Evolutionary conservation across 2,888 invertebrate genomes (phyloP).

Genomic region (Mechanitis mazaeus): DNA sequence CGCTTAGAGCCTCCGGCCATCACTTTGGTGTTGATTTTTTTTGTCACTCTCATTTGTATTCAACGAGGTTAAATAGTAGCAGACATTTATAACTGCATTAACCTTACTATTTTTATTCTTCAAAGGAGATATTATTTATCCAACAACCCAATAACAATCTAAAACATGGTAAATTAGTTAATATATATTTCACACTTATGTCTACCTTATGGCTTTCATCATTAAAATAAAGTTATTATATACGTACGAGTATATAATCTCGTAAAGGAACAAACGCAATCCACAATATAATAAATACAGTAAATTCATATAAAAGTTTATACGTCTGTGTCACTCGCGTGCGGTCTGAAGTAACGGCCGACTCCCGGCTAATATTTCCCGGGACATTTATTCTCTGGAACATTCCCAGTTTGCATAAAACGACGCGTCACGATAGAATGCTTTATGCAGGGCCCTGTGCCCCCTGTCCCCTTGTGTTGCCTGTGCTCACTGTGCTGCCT

Average conservation of each 20-base stretch:
- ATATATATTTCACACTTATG: no score
- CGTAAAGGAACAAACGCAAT: neutral
- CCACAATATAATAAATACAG: neutral
- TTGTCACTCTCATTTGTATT: neutral
- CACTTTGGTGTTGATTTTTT: neutral
- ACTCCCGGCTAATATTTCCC: constrained; percentile 32
- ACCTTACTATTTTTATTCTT: no score
- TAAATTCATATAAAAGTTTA: neutral
- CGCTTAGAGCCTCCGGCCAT: constrained; percentile 28
- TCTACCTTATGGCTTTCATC: no score
- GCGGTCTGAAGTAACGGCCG: constrained; percentile 5
- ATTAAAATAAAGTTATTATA: no score
- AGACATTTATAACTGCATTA: no score
- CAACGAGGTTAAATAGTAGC: no score
- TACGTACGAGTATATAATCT: no score
- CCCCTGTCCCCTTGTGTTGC: no score
- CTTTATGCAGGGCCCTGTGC: constrained; percentile 14
- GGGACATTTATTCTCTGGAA: constrained; percentile 30
- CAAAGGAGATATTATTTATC: no score
- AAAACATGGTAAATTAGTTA: no score
- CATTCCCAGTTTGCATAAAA: constrained; percentile 27
- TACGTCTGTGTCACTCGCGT: constrained; percentile 8
- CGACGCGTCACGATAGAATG: constrained; percentile 23
- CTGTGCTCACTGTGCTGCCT: neutral
- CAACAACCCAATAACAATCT: no score